phyloP scores from a whole-genome alignment of 2,797 vertebrate genomes.

The Chanos chanos region DNA sequence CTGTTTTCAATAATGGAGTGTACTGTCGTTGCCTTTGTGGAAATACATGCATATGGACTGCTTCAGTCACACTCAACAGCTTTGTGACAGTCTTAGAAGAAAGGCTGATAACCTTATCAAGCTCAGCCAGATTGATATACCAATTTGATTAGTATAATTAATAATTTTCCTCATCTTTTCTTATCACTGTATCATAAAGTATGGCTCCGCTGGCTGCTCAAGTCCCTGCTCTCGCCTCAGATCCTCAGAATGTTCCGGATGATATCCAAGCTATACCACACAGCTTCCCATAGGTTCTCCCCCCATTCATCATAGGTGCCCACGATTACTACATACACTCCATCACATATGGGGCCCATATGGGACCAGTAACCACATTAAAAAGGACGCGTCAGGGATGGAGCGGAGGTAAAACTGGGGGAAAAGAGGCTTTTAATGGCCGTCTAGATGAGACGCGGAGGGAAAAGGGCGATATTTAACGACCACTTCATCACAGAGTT shows the following conservation, averaged over 20 bases:
- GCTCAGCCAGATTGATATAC: no score
- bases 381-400: constrained; percentile 13
- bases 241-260: no score
- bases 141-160: no score
- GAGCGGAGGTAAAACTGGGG: constrained; percentile 2
- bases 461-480: neutral
- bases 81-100: no score
- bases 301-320: constrained; percentile 21
- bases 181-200: no score
- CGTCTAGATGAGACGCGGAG: constrained; percentile 12
- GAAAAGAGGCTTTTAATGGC: constrained; percentile 29
- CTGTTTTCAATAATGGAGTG: neutral
- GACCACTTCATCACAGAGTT: constrained; percentile 1
- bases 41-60: neutral
- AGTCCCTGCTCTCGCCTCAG: no score
- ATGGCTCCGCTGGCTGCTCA: no score
- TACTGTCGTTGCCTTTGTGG: neutral
- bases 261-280: no score
- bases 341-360: constrained; percentile 24
- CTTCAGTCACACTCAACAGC: no score
- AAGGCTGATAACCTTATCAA: no score
- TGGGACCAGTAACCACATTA: constrained; percentile 28
- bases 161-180: no score
- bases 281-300: neutral
- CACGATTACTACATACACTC: constrained; percentile 22